Evolutionary conservation across 2,797 vertebrate species (phyloP).

Genomic region (Sphenopsis melanotis): DNA sequence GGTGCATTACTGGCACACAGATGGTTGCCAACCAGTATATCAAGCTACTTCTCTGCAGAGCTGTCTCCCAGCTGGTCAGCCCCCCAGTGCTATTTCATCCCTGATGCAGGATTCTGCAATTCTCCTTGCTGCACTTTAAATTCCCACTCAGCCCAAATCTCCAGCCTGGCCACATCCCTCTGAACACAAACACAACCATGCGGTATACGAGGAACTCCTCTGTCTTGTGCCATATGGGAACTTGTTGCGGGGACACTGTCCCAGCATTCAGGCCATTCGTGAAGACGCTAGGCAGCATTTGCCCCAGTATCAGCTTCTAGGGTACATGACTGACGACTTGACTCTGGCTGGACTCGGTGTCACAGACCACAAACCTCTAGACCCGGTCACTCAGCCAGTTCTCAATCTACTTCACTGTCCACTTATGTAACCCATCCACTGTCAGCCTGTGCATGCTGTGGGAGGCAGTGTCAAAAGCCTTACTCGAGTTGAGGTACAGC

Average conservation of each 20-base stretch:
- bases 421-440: neutral
- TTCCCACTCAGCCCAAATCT: neutral
- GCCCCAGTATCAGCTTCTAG: neutral
- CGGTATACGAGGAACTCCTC: neutral
- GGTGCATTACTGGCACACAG: neutral
- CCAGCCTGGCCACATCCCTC: neutral
- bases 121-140: neutral
- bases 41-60: neutral
- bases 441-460: neutral
- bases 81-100: neutral
- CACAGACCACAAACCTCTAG: neutral
- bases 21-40: rapidly evolving
- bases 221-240: neutral
- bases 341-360: neutral
- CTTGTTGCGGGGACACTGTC: neutral
- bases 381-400: neutral
- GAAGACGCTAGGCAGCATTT: neutral
- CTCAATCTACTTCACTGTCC: neutral
- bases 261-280: neutral
- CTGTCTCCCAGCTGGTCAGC: neutral
- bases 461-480: neutral
- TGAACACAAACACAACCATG: neutral
- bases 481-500: rapidly evolving
- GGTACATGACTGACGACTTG: neutral
- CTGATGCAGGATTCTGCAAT: neutral